These are phyloP conservation scores for Harpalus rubripes DNA, from an alignment of 2,888 invertebrate genomes.

Conservation along the genomic window DNA sequence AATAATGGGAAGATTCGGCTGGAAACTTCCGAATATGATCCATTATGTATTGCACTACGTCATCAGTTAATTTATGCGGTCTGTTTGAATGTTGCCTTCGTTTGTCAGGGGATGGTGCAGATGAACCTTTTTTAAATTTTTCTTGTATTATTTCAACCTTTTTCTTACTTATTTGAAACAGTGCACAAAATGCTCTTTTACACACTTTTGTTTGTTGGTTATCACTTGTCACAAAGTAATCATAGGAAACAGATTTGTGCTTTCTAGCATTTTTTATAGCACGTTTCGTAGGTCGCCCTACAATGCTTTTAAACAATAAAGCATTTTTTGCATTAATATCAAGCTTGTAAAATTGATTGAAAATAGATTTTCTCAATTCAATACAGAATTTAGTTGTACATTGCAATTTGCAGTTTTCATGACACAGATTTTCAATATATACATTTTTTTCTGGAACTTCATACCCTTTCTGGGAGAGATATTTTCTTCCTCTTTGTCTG, in stretches of 20 bases:
- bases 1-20: slow-evolving; percentile 42
- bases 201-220: slow-evolving; percentile 37
- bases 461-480: slow-evolving; percentile 1
- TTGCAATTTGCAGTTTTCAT: slow-evolving; percentile 12
- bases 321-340: slow-evolving; percentile 8
- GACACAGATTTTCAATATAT: neutral
- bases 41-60: slow-evolving; percentile 34
- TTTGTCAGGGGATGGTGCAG: slow-evolving; percentile 20
- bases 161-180: slow-evolving; percentile 40
- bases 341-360: neutral
- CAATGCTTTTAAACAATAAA: slow-evolving; percentile 7
- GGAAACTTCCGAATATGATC: slow-evolving; percentile 43
- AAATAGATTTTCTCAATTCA: neutral
- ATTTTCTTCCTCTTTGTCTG: slow-evolving; percentile 6
- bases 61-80: slow-evolving; percentile 12
- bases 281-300: neutral
- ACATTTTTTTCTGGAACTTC: slow-evolving; percentile 11
- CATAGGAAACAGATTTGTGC: slow-evolving; percentile 27
- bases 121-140: slow-evolving; percentile 40
- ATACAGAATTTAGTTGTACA: neutral
- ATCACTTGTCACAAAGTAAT: slow-evolving; percentile 43
- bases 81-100: slow-evolving; percentile 25
- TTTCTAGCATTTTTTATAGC: neutral
- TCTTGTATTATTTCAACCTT: slow-evolving; percentile 51
- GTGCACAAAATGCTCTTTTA: slow-evolving; percentile 32